A percentile compares a stretch with the other conserved stretches of the same genome.
Evolutionary conservation across 2,113 vertebrate species (phyloP).

Genomic region (Acrocephalus arundinaceus): DNA sequence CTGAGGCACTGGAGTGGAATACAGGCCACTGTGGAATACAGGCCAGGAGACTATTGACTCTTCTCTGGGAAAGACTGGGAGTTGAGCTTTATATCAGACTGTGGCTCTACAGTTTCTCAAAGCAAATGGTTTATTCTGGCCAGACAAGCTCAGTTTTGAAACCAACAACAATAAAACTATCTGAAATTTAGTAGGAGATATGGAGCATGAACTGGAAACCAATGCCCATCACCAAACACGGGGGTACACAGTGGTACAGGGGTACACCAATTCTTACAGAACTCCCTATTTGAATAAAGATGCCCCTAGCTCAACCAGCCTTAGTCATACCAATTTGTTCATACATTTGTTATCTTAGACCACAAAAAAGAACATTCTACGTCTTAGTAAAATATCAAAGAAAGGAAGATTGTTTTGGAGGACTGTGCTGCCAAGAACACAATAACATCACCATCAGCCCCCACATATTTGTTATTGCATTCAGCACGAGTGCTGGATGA

Average conservation of each 20-base stretch:
- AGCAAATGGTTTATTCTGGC: neutral
- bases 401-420: neutral
- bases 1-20: neutral
- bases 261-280: neutral
- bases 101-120: neutral
- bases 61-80: neutral
- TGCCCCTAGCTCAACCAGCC: neutral
- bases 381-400: slow-evolving; percentile 4
- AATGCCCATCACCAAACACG: neutral
- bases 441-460: neutral
- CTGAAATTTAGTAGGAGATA: neutral
- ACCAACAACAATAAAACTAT: neutral
- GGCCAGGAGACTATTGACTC: neutral
- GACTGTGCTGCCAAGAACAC: slow-evolving; percentile 30
- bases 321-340: neutral
- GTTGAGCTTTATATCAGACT: neutral
- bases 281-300: neutral
- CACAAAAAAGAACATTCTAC: slow-evolving; percentile 22
- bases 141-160: neutral
- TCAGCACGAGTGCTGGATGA: slow-evolving; percentile 26
- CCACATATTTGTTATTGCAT: slow-evolving; percentile 20
- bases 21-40: neutral
- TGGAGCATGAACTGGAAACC: neutral
- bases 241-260: neutral
- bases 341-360: neutral